Conservation (phyloP, 2,113 vertebrate genomes). For the Colinus virginianus region DNA sequence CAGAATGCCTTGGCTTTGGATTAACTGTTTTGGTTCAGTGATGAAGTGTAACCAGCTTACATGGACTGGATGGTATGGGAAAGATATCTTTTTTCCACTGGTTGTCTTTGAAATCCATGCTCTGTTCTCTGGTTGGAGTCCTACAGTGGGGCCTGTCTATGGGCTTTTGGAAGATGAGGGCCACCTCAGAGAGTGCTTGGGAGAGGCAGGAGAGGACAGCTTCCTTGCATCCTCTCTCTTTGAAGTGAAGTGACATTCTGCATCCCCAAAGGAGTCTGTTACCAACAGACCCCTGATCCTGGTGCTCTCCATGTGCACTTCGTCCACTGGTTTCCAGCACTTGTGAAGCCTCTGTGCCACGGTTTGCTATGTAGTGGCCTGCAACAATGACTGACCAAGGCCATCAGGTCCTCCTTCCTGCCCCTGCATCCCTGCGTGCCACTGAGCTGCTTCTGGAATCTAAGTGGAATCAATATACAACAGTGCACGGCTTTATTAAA, state of each 20-base stretch:
- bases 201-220: not conserved
- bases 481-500: not conserved
- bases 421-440: not conserved
- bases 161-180: not conserved
- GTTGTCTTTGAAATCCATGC: not conserved
- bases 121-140: not conserved
- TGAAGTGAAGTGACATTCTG: not conserved
- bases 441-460: not conserved
- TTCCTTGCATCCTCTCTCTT: not conserved
- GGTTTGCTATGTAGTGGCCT: not conserved
- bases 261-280: not conserved
- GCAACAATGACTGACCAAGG: not conserved
- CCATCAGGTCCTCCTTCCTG: not conserved
- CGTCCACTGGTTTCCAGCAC: not conserved
- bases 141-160: not conserved
- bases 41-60: not conserved
- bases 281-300: accelerated
- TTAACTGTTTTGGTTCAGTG: not conserved
- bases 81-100: not conserved
- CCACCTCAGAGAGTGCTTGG: not conserved
- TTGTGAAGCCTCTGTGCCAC: not conserved
- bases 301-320: not conserved
- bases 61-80: not conserved
- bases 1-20: not conserved
- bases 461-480: not conserved